phyloP scores from a whole-genome alignment of 2,797 vertebrate species.

The Perodicticus potto region DNA sequence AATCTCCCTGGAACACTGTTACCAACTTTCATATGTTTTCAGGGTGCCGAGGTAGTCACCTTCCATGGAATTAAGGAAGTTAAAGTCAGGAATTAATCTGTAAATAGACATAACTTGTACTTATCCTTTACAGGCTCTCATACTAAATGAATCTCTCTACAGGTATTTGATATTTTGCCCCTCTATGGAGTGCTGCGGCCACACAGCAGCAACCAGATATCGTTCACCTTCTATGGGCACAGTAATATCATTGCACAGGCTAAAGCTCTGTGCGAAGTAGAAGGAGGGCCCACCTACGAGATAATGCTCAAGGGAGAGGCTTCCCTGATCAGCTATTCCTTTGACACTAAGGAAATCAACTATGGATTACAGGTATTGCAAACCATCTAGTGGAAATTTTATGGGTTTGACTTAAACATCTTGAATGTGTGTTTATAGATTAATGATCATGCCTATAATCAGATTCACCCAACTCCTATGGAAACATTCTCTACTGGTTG shows the following conservation, averaged over 20 bases:
- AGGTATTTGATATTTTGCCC: slow-evolving; percentile 94
- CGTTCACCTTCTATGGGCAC: slow-evolving; percentile 93
- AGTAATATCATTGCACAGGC: slow-evolving; percentile 86
- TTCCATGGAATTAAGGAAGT: not conserved
- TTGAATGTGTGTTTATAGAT: not conserved
- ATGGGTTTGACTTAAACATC: not conserved
- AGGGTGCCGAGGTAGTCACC: not conserved
- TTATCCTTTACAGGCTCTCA: not conserved
- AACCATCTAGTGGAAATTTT: fast-evolving
- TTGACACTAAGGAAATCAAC: slow-evolving; percentile 89
- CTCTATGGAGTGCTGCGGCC: slow-evolving; percentile 90
- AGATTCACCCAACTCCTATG: not conserved
- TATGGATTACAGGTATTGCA: slow-evolving; percentile 91
- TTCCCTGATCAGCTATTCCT: slow-evolving; percentile 90
- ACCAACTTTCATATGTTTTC: not conserved
- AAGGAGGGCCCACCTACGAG: slow-evolving; percentile 92
- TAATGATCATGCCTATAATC: not conserved
- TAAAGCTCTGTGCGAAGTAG: slow-evolving; percentile 90
- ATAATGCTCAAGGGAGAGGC: slow-evolving; percentile 91
- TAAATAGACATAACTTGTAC: not conserved
- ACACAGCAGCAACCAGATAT: slow-evolving; percentile 87
- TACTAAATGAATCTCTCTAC: not conserved
- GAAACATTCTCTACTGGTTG: not conserved
- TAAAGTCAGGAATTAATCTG: not conserved
- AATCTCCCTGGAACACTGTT: not conserved